Evolutionary conservation across 2,113 vertebrate genomes (phyloP).

Genomic region (Rhea americana): DNA sequence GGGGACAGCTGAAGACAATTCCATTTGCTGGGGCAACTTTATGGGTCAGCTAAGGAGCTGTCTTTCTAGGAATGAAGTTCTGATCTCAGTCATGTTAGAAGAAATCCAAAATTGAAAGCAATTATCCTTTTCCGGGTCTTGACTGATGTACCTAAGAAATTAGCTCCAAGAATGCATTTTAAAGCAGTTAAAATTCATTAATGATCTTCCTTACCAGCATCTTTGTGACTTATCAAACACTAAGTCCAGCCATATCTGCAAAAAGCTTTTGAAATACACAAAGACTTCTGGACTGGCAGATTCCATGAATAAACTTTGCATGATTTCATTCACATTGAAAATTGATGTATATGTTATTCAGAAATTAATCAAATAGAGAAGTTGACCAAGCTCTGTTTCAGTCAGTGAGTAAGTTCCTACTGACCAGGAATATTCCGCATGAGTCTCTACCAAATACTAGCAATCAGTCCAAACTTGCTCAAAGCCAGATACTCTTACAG

Average conservation of each 20-base stretch:
- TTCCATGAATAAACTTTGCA: background rate
- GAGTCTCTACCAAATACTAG: background rate
- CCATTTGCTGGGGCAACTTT: background rate
- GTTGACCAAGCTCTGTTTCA: background rate
- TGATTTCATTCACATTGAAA: background rate
- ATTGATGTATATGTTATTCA: background rate
- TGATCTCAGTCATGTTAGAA: background rate
- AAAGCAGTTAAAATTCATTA: background rate
- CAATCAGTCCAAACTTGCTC: background rate
- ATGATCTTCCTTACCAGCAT: background rate
- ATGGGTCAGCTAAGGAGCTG: background rate
- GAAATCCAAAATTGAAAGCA: background rate
- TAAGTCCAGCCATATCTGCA: background rate
- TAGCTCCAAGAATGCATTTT: background rate
- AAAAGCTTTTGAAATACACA: background rate
- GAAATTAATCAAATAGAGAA: background rate
- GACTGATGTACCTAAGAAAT: background rate
- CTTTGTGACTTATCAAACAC: background rate
- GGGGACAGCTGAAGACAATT: background rate
- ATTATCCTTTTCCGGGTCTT: background rate
- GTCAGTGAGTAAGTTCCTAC: background rate
- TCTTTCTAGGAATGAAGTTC: background rate
- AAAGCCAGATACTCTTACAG: background rate
- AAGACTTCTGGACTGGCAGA: background rate
- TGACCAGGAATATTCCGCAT: background rate